Base-by-base conservation (phyloP, 2,888 invertebrate genomes). In the Eupithecia subumbrata region DNA sequence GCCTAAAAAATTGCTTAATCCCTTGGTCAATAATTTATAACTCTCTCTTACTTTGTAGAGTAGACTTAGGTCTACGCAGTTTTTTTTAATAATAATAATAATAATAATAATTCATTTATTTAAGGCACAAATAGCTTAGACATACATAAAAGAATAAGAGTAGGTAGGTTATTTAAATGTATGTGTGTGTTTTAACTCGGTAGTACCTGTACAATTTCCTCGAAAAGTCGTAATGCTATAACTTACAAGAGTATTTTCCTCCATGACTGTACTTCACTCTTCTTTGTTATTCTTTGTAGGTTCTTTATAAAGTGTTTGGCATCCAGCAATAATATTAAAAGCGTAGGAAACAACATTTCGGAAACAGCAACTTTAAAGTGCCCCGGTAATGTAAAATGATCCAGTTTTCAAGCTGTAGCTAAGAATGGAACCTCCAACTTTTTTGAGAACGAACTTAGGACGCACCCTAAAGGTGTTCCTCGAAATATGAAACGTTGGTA, bases 281-380 rank as follows among this genome's bases (percentile, higher is more conserved):
- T 60, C 25, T 5, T 60, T 60, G 14, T 14, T 60, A 60, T 60
- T 25, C 60, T 60, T 60, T 25, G 60, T 60, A 60, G 22, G 60
- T 60, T 60, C 60, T 60, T 60, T 56, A 56, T 11, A 48, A 45
- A 40, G 16, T 22, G 16, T 68, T 40, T 71, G 71, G 64, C 71
- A 63, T 63, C 43, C 43, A 68, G 60, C 71, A 69, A 72, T 66
- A 66, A 43, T 56, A 72, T 64, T 69, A 72, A 68, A n/a, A 72
- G 72, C 60, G 25, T 60, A 60, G 25, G 25, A 60, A 60, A 60
- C 25, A 60, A 25, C 56, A 22, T 25, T 60, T 60, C 12, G 0
- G 2, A 60, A 25, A 25, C 22, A 25, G 60, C 60, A 60, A 60
- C 25, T 60, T 14, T 60, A 60, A 60, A 60, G 60, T 60, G 60